Percentiles rank a stretch among this genome's conserved stretches.
Conservation (phyloP, 2,113 vertebrate species). For the Rhipidura dahli region DNA sequence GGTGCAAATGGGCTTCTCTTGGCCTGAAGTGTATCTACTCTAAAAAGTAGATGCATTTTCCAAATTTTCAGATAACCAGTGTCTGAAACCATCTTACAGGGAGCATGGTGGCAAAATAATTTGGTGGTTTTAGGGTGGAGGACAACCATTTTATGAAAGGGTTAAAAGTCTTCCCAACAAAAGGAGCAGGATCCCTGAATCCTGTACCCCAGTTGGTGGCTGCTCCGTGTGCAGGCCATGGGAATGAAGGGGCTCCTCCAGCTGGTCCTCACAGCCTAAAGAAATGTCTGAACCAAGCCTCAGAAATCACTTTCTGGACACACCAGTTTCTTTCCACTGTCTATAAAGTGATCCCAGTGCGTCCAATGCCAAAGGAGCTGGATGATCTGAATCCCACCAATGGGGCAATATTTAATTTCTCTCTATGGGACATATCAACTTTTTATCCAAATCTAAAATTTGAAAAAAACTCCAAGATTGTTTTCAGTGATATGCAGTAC, state of each 20-base stretch:
- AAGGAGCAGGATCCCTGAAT: background rate
- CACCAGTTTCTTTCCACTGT: background rate
- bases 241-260: background rate
- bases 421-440: accelerated
- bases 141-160: background rate
- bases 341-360: background rate
- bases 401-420: background rate
- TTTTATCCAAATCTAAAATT: background rate
- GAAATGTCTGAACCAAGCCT: background rate
- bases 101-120: background rate
- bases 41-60: background rate
- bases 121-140: background rate
- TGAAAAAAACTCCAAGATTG: accelerated
- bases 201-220: background rate
- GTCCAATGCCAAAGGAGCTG: background rate
- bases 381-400: background rate
- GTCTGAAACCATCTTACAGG: background rate
- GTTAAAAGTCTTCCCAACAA: background rate
- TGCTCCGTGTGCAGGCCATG: accelerated
- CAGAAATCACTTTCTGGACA: background rate
- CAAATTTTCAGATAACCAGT: background rate
- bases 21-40: background rate
- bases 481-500: background rate
- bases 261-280: background rate
- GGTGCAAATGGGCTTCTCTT: background rate